A percentile compares a stretch with the other conserved stretches of the same genome.
phyloP scores from a whole-genome alignment of 2,797 vertebrate genomes.

The Ispidina lecontei region DNA sequence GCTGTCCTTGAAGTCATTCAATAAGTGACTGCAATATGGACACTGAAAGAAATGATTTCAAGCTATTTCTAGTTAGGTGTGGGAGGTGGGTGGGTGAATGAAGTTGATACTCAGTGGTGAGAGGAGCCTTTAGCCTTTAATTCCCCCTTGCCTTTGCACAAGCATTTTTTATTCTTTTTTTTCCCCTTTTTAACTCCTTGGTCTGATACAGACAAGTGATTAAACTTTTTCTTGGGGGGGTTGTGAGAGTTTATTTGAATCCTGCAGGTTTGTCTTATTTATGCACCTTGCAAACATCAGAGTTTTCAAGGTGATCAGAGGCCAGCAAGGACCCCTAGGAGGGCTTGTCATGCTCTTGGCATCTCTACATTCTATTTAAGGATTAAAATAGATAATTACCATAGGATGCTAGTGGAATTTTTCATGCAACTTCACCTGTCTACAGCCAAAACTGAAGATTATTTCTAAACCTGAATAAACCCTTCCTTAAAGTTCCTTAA shows the following conservation, averaged over 20 bases:
- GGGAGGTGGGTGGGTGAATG: constrained; percentile 66
- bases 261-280: background rate
- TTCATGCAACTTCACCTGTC: background rate
- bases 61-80: constrained; percentile 75
- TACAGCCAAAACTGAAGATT: background rate
- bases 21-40: constrained; percentile 36
- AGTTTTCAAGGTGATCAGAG: background rate
- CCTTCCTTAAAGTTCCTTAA: background rate
- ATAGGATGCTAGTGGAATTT: background rate
- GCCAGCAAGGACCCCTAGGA: background rate
- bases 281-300: background rate
- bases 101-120: constrained; percentile 56
- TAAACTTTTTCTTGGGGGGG: background rate
- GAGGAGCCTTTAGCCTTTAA: constrained; percentile 43
- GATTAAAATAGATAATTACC: background rate
- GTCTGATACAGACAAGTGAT: background rate
- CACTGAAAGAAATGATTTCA: constrained; percentile 66
- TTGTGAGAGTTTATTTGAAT: background rate
- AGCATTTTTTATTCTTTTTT: background rate
- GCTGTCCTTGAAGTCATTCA: constrained; percentile 45
- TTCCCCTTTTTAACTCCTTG: background rate
- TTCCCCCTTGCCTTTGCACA: constrained; percentile 8
- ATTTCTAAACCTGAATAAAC: background rate
- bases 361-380: background rate
- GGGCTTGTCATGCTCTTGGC: background rate